These are phyloP conservation scores for Tanypteryx hageni DNA, from an alignment of 2,888 invertebrate species.

Conservation along the genomic window DNA sequence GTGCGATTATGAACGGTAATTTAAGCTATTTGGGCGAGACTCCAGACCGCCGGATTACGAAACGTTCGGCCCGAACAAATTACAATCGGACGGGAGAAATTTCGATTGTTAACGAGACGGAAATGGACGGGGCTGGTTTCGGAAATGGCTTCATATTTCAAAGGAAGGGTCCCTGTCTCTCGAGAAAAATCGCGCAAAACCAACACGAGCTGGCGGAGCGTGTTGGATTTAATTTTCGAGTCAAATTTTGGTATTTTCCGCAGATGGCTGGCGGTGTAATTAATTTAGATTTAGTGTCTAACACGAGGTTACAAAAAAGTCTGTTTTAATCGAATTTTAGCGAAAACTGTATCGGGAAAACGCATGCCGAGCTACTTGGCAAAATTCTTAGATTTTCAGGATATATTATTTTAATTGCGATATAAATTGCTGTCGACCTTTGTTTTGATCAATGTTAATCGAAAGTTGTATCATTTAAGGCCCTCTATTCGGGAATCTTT, in stretches of 20 bases:
- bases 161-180: background rate
- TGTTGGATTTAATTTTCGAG: background rate
- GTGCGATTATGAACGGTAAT: slow-evolving; percentile 14
- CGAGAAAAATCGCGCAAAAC: background rate
- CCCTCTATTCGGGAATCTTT: no score
- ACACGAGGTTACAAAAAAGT: no score
- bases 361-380: no score
- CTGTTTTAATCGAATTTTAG: no score
- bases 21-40: background rate
- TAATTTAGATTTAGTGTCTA: no score
- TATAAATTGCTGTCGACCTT: no score
- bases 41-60: background rate
- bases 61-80: background rate
- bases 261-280: background rate
- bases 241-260: background rate
- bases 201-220: background rate
- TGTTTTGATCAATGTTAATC: no score
- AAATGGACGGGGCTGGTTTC: background rate
- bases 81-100: background rate
- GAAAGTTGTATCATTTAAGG: no score
- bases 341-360: no score
- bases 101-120: slow-evolving; percentile 12
- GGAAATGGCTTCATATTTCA: slow-evolving; percentile 5
- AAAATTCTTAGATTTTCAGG: no score
- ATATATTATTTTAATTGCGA: no score